Base-by-base conservation (phyloP, 2,797 vertebrate species). In the Poecilia gillii region DNA sequence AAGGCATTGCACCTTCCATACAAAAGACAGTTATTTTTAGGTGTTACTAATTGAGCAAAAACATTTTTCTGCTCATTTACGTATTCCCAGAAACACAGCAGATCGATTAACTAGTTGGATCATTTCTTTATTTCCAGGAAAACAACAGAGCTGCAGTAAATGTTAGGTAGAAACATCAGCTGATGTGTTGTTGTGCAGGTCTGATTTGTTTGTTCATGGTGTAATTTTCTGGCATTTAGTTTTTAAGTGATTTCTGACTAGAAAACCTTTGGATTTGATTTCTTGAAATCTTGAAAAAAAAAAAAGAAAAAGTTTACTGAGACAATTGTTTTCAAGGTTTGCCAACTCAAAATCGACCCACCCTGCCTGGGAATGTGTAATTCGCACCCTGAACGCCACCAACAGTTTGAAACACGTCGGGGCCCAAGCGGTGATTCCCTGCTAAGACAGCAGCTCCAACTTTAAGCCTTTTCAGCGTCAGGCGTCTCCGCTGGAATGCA, bases 401-500 rank as follows among this genome's bases (percentile, higher is more conserved):
- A 81, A 82, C 88, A 80, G 79, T 84, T 83, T 66, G 68, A 85
- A 85, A 84, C 85, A 86, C 46, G 85, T 83, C 28, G 89, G 89
- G 88, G 82, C 79, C 90, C 28, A 74, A 83, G 85, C 81, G 14
- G 85, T 31, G 91, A 90, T 85, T 84, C 86, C 43, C 84, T 81
- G 72, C 85, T 89, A 90, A 91, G 88, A 92, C 92, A 91, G 89
- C 90, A 79, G 90, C 81, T 90, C 84, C 31, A 78, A 81, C 90
- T 92, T 72, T 89, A 92, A 90, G 89, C 87, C 84, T 85, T 85
- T 89, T 91, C 75, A 92, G 92, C 89, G 80, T 91, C 90, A 89
- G 93, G 74, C 73, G 87, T 84, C 89, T 91, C 88, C 75, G 73
- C 85, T 89, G 93, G 92, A 93, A 94, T 95, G 93, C 94, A 94